phyloP scores from a whole-genome alignment of 1,140 invertebrate species.

The Macrobrachium rosenbergii region DNA sequence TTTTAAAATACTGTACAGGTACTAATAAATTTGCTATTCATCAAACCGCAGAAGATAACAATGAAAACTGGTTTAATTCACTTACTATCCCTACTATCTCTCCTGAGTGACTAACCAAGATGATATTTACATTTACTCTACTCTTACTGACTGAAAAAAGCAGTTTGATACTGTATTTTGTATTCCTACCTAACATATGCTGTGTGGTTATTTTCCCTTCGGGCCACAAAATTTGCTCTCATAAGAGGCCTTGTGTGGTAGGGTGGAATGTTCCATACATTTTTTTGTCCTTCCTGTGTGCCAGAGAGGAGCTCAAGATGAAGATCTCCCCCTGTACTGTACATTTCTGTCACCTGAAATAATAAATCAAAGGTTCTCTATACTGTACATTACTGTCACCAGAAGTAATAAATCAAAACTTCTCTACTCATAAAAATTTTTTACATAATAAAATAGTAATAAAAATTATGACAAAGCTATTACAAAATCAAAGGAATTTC shows the following conservation, averaged over 20 bases:
- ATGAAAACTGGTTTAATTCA: too few species aligned
- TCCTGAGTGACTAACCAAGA: too few species aligned
- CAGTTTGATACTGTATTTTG: neutral
- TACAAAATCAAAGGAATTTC: too few species aligned
- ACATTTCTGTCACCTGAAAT: slow-evolving; percentile 85
- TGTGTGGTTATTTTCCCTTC: slow-evolving; percentile 83
- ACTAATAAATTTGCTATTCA: too few species aligned
- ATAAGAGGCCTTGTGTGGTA: slow-evolving; percentile 91
- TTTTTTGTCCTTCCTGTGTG: slow-evolving; percentile 82
- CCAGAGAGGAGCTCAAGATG: slow-evolving; percentile 89
- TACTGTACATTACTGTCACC: slow-evolving; percentile 91
- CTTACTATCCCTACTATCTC: too few species aligned
- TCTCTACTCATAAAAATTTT: slow-evolving; percentile 71
- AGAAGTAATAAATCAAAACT: slow-evolving; percentile 69
- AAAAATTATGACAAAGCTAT: too few species aligned
- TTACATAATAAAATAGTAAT: too few species aligned
- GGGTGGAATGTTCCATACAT: slow-evolving; percentile 91
- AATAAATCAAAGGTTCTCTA: neutral
- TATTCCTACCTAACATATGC: slow-evolving; percentile 79
- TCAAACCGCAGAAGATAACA: too few species aligned
- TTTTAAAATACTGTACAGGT: too few species aligned
- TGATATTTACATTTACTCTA: too few species aligned
- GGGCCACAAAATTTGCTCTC: slow-evolving; percentile 84
- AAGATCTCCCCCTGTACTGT: slow-evolving; percentile 92
- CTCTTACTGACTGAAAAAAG: neutral